A percentile compares a stretch with the other conserved stretches of the same genome.
Evolutionary conservation across 1,140 invertebrate genomes (phyloP).

Genomic region (Achroia grisella): DNA sequence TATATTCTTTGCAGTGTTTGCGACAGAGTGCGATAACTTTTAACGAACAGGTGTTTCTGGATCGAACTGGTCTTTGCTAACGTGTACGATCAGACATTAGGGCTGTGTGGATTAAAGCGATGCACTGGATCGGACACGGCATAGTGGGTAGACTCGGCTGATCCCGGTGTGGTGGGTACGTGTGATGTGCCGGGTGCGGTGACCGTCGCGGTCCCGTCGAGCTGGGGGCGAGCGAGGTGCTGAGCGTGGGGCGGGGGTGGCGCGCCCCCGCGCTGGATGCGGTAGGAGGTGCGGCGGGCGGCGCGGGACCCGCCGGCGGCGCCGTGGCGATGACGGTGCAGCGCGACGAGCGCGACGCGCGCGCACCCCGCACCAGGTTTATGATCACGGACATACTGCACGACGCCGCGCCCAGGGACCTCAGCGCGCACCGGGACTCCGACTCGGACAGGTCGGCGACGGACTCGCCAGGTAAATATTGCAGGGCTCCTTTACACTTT

Average conservation of each 20-base stretch:
- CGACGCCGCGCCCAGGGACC: conserved; percentile 73
- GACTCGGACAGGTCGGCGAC: conserved; percentile 60
- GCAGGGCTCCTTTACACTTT: no score
- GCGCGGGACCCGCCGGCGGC: conserved; percentile 42
- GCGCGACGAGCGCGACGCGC: conserved; percentile 70
- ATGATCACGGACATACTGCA: conserved; percentile 85
- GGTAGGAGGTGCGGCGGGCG: conserved; percentile 47
- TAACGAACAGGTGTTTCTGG: no score
- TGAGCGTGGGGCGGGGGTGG: conserved; percentile 35
- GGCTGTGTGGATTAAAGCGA: not conserved
- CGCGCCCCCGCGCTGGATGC: conserved; percentile 50
- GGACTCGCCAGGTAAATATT: conserved; percentile 48
- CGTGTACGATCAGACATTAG: no score
- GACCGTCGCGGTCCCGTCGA: conserved; percentile 27
- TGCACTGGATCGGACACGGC: not conserved
- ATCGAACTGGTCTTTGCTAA: no score
- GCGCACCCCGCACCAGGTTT: conserved; percentile 80
- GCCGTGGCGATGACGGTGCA: conserved; percentile 66
- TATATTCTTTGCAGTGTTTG: no score
- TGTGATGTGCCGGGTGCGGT: conserved; percentile 42
- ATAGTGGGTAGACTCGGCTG: conserved; percentile 1
- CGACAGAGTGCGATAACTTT: no score
- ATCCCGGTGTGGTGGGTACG: conserved; percentile 4
- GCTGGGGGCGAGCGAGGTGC: conserved; percentile 45
- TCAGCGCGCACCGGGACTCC: conserved; percentile 61